These are phyloP conservation scores for Echinarachnius parma DNA, from an alignment of 53 echinoderm and acorn worm genomes.

Conservation along the genomic window DNA sequence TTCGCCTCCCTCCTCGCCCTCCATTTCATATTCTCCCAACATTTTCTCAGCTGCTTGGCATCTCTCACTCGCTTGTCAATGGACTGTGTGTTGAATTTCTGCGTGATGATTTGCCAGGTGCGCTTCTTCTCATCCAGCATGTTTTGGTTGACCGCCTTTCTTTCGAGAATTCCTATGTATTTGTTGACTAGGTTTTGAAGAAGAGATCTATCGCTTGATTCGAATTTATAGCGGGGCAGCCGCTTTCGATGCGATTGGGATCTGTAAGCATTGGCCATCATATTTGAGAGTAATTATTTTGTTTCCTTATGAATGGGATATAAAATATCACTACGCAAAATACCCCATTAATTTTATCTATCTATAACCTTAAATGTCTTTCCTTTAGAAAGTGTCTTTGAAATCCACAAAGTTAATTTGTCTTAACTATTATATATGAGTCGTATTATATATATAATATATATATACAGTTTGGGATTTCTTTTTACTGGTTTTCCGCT, in stretches of 20 bases:
- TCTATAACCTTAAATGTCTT: too few relatives aligned
- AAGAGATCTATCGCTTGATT: slow-evolving; percentile 24
- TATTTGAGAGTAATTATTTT: too few relatives aligned
- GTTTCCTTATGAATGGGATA: not conserved
- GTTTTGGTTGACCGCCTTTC: slow-evolving; percentile 28
- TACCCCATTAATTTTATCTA: too few relatives aligned
- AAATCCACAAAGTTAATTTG: too few relatives aligned
- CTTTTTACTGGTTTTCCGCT: too few relatives aligned
- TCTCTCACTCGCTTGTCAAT: slow-evolving; percentile 20
- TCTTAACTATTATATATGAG: too few relatives aligned
- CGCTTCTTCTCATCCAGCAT: slow-evolving; percentile 40
- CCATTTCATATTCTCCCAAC: slow-evolving; percentile 43
- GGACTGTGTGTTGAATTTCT: slow-evolving; percentile 35
- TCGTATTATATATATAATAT: too few relatives aligned
- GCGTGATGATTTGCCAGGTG: slow-evolving; percentile 17
- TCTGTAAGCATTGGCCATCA: slow-evolving; percentile 10
- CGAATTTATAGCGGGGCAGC: slow-evolving; percentile 35
- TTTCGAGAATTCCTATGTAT: slow-evolving; percentile 31
- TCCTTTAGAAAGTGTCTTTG: too few relatives aligned
- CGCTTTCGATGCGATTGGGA: slow-evolving; percentile 8
- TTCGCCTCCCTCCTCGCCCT: slow-evolving; percentile 21
- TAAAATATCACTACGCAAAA: not conserved
- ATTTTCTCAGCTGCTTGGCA: slow-evolving; percentile 34
- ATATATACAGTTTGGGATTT: too few relatives aligned
- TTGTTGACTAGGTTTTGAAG: slow-evolving; percentile 36